Conservation (phyloP, 2,888 invertebrate genomes). For the Fragum sueziense region DNA sequence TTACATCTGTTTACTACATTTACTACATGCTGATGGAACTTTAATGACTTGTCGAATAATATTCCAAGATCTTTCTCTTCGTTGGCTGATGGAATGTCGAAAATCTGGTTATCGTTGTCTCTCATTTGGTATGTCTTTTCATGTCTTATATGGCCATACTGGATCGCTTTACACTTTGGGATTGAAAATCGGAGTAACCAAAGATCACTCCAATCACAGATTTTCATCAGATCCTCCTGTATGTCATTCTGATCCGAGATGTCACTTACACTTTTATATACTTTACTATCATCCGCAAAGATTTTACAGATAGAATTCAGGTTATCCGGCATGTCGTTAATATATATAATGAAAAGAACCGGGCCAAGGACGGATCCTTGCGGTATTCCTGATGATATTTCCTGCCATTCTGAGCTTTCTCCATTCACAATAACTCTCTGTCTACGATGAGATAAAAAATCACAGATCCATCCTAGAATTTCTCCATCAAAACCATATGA, state of each 20-base stretch:
- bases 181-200: background rate
- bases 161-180: background rate
- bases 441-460: background rate
- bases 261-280: background rate
- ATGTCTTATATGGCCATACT: background rate
- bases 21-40: background rate
- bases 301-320: conserved; percentile 6
- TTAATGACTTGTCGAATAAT: background rate
- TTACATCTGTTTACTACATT: background rate
- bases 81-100: background rate
- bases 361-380: background rate
- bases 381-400: background rate
- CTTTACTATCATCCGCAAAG: conserved; percentile 24
- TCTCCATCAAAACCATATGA: background rate
- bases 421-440: background rate
- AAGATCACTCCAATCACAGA: background rate
- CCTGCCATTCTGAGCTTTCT: background rate
- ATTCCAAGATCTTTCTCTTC: background rate
- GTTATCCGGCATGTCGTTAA: conserved; percentile 18
- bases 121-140: background rate
- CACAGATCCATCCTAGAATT: background rate
- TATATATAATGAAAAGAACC: conserved; percentile 14
- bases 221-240: background rate
- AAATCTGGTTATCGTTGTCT: background rate
- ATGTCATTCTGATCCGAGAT: background rate